Base-by-base conservation (phyloP, 30 jellyfish, hydroid and myxozoan genomes). In the Rhopilema esculentum region DNA sequence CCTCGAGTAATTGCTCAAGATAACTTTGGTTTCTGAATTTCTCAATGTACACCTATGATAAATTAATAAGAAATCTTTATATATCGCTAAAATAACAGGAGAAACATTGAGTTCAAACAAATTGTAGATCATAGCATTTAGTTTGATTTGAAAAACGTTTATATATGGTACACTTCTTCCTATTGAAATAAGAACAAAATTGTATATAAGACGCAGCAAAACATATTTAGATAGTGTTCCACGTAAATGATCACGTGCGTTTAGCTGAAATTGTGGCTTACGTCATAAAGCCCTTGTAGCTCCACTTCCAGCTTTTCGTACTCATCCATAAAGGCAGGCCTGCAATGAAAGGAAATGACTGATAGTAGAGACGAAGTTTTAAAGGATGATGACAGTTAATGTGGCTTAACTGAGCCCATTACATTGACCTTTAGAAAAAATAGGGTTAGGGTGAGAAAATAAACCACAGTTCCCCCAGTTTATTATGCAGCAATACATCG, bases 291-390 rank as follows among this genome's bases (percentile, higher is more conserved):
- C n/a, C 87, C 88, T 69, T 91, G 95, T 77, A 95, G 85, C 32
- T 95, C 99, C 32, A 66, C 86, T 79, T 95, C 99, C 61, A 95
- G 49, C 26, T 77, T 84, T 63, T 95, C 99, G 79, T 85, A 95
- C 62, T 95, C 99, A 75, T 95, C 99, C 99, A 95, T 95, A 64
- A 95, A 95, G 0, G 99, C 99, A 6, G 99, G 99, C 77, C 99
- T 91, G 53, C 19, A 71, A 4, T n/a, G 63, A 24, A 53, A 69
- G 4, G 72, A 40, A 40, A 12, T 2, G 57, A 40, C 6, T 2
- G 57, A 40, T 40, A 40, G 26, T 18, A 15, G 8, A 51, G 50
- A 50, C 9, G 28, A 8, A 15, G 4, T 27, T 74, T 74, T 69
- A 29, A 69, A 26, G 23, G 31, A 28, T 62, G 9, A 1, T 69